phyloP scores from a whole-genome alignment of 2,888 invertebrate species.

The Latrodectus hesperus region DNA sequence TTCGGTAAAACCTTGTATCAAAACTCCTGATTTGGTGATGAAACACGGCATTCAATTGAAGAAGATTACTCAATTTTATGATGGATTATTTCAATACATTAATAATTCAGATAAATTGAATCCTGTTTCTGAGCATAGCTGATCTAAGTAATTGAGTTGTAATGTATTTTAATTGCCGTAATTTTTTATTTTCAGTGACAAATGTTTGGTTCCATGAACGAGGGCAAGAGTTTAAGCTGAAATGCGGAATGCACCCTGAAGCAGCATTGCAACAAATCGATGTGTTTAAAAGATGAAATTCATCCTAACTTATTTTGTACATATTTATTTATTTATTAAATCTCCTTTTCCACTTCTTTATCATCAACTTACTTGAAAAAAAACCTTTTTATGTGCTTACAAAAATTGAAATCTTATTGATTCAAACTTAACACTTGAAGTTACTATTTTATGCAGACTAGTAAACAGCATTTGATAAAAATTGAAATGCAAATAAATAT shows the following conservation, averaged over 20 bases:
- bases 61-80: not conserved
- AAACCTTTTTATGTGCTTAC: not conserved
- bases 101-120: not conserved
- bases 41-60: not conserved
- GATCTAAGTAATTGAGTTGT: not conserved
- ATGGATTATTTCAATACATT: not conserved
- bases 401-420: not conserved
- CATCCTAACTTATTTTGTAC: too few species aligned
- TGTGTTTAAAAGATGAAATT: slow-evolving; percentile 10
- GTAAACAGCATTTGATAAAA: too few species aligned
- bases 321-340: not conserved
- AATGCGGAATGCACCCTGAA: slow-evolving; percentile 54
- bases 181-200: slow-evolving; percentile 35
- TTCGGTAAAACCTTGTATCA: too few species aligned
- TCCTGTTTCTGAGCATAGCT: not conserved
- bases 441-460: too few species aligned
- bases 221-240: slow-evolving; percentile 62
- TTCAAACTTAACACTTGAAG: too few species aligned
- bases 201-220: slow-evolving; percentile 65
- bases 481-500: too few species aligned
- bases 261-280: slow-evolving; percentile 26
- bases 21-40: not conserved
- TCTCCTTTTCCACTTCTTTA: not conserved
- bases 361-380: not conserved
- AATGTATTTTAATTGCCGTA: not conserved